These are phyloP conservation scores for Conus betulinus DNA, from an alignment of 1,140 invertebrate species.

Conservation along the genomic window DNA sequence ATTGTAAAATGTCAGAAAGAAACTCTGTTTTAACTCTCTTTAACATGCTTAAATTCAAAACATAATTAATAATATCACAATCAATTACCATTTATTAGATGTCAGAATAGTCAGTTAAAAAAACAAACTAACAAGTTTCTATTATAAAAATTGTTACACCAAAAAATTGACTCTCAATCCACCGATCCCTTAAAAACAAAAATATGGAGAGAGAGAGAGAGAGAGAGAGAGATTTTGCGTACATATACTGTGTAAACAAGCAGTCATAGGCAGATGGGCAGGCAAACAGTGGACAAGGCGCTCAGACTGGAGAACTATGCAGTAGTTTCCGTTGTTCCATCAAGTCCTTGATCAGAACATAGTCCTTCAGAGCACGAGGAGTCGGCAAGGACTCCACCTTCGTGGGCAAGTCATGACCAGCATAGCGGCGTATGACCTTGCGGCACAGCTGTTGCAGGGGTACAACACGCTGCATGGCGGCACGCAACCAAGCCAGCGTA, in stretches of 20 bases:
- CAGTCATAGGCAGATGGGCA: not conserved
- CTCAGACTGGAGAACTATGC: slow-evolving; percentile 11
- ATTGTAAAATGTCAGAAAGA: too few relatives aligned
- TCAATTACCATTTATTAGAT: too few relatives aligned
- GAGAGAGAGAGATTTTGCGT: not conserved
- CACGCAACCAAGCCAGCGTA: slow-evolving; percentile 62
- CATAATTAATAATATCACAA: too few relatives aligned
- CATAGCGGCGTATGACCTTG: slow-evolving; percentile 66
- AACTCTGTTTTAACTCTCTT: too few relatives aligned
- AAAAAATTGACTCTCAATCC: too few relatives aligned
- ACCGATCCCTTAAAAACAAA: too few relatives aligned
- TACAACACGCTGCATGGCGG: slow-evolving; percentile 64
- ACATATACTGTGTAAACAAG: not conserved
- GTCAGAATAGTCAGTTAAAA: too few relatives aligned
- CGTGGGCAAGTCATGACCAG: slow-evolving; percentile 65
- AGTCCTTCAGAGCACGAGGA: slow-evolving; percentile 70
- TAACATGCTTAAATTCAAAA: too few relatives aligned
- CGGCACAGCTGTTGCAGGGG: slow-evolving; percentile 69
- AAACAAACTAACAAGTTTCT: too few relatives aligned
- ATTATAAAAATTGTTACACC: too few relatives aligned
- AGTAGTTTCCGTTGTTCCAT: slow-evolving; percentile 51
- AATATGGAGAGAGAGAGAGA: too few relatives aligned
- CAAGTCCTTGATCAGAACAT: slow-evolving; percentile 68
- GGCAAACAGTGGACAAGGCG: not conserved
- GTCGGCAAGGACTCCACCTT: slow-evolving; percentile 68